phyloP scores from a whole-genome alignment of 2,113 vertebrate species.

The Cricetomys ansorgei region DNA sequence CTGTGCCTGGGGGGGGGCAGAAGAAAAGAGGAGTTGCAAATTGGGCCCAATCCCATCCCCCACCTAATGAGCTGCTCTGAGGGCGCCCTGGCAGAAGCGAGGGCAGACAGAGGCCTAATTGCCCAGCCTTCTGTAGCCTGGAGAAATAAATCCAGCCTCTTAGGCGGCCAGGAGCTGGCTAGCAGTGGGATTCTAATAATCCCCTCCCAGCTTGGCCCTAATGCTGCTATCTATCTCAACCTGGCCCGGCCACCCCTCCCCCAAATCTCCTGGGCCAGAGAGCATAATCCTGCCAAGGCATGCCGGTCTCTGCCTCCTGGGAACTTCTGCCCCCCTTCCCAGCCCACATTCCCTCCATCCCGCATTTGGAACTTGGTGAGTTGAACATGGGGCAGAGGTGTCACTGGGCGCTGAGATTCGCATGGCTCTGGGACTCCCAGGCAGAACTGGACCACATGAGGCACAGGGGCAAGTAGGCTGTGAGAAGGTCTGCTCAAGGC shows the following conservation, averaged over 20 bases:
- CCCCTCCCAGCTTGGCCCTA: constrained; percentile 21
- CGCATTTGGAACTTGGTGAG: neutral
- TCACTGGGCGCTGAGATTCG: neutral
- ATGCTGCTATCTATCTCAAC: constrained; percentile 13
- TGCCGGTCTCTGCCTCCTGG: neutral
- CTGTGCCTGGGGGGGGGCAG: neutral
- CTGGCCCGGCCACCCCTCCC: constrained; percentile 17
- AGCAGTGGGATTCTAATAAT: constrained; percentile 66
- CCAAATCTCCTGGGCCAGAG: constrained; percentile 63
- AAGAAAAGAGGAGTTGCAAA: neutral
- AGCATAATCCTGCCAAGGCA: constrained; percentile 48
- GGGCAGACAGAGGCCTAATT: constrained; percentile 69
- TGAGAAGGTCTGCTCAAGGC: neutral
- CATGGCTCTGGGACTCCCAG: neutral
- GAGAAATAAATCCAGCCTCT: constrained; percentile 73
- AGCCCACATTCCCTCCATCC: neutral
- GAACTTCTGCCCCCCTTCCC: neutral
- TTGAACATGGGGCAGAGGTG: neutral
- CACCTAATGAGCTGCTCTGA: neutral
- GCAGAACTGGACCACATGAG: neutral
- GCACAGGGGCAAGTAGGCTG: neutral
- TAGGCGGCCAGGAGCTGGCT: constrained; percentile 65
- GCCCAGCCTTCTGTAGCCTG: constrained; percentile 49
- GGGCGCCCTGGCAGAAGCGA: constrained; percentile 37
- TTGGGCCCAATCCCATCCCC: neutral